Conservation (phyloP, 2,113 vertebrate genomes). For the Octodon degus region DNA sequence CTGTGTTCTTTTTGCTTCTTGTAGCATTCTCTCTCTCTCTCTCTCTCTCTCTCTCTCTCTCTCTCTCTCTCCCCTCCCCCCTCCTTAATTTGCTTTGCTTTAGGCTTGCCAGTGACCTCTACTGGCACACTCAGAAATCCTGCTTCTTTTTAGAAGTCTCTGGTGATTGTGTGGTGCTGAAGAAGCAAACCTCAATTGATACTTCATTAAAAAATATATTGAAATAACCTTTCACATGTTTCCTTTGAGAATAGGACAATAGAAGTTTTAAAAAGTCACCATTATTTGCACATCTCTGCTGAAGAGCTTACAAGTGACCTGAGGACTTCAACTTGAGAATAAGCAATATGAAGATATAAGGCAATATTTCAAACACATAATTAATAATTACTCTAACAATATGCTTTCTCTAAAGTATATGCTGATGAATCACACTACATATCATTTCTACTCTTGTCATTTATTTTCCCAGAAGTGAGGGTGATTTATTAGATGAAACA, state of each 20-base stretch:
- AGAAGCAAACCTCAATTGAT: background rate
- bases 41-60: background rate
- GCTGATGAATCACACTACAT: slow-evolving; percentile 18
- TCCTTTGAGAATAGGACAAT: background rate
- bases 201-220: background rate
- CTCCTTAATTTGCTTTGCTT: background rate
- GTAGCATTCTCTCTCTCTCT: background rate
- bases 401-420: slow-evolving; percentile 21
- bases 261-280: background rate
- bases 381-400: background rate
- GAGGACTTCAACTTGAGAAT: slow-evolving; percentile 5
- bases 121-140: background rate
- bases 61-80: background rate
- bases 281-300: slow-evolving; percentile 18
- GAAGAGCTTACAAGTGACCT: slow-evolving; percentile 4
- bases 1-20: background rate
- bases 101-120: background rate
- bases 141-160: background rate
- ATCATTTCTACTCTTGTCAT: background rate
- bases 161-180: background rate
- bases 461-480: background rate
- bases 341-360: background rate
- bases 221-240: background rate
- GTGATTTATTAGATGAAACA: slow-evolving; percentile 40
- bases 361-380: background rate